Evolutionary conservation across 2,797 vertebrate genomes (phyloP).

Genomic region (Amphiprion clarkii): DNA sequence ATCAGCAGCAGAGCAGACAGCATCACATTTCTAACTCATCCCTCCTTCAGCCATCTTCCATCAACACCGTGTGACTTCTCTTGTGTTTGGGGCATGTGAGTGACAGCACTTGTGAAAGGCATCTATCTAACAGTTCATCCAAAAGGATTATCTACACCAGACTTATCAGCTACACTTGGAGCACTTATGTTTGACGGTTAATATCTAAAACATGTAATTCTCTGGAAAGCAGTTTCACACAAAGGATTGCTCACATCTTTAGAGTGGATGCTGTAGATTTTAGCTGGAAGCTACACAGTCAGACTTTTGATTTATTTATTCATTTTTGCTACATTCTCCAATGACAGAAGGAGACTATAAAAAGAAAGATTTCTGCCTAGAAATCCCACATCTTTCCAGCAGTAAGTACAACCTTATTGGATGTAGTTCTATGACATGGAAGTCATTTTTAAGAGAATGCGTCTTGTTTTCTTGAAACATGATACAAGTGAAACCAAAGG

Average conservation of each 20-base stretch:
- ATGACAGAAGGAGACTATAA: background rate
- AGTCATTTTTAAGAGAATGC: background rate
- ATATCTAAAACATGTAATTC: background rate
- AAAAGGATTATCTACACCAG: background rate
- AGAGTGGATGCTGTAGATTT: background rate
- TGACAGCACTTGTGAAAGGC: background rate
- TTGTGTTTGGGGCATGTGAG: background rate
- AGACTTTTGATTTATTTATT: background rate
- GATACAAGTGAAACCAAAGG: background rate
- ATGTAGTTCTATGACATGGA: background rate
- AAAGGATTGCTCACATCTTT: background rate
- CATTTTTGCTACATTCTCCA: background rate
- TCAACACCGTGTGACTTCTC: background rate
- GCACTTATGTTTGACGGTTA: too few species aligned
- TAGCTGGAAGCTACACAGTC: background rate
- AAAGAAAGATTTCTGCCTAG: background rate
- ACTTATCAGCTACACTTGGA: too few species aligned
- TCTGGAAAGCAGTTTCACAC: background rate
- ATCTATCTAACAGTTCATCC: background rate
- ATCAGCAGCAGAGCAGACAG: background rate
- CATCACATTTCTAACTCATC: background rate
- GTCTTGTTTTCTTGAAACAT: conserved; percentile 1
- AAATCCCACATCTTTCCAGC: conserved; percentile 15
- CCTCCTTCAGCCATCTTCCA: background rate
- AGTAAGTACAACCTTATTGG: background rate